Base-by-base conservation (phyloP, 2,888 invertebrate species). In the Eurytoma adleriae region DNA sequence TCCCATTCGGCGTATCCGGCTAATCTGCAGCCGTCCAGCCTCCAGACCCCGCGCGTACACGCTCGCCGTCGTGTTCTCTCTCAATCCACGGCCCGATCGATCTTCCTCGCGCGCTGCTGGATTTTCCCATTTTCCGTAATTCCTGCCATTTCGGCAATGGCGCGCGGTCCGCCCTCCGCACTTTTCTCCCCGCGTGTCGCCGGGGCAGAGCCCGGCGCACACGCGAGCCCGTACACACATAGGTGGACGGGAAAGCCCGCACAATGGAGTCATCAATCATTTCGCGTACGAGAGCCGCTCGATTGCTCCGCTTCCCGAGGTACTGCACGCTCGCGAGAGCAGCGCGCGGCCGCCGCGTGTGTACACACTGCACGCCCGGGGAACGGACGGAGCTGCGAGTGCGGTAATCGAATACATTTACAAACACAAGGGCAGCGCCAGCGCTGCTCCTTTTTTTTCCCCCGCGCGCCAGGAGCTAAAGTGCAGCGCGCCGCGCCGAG, bases 231-330 rank as follows among this genome's bases (percentile, higher is more conserved):
- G 56, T 24, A 52, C 3, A n/a, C 20, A 54, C n/a, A 30, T 57
- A 86, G 85, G 86, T 85, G 86, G 24, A 24, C 78, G 68, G 61
- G 78, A 48, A 77, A 75, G 83, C 86, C 84, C 85, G 85, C 87
- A 90, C 90, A 90, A 90, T 90, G 86, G 89, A 90, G 89, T 90
- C 89, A 90, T 90, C 90, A 87, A 90, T 90, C 90, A 90, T 90
- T 88, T 88, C 85, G 86, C 86, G 86, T 85, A 87, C 86, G 86
- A 87, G 87, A 89, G 88, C 86, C 83, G 85, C 86, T 87, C 87
- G 88, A 88, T 88, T 87, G 89, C 88, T 85, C 16, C 69, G 57
- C 62, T 56, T 64, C 72, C 56, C 69, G 16, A 72, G 16, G 48
- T 62, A 61, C 57, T 74, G 77, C 61, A 56, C 7, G 14, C n/a